These are phyloP conservation scores for Hemaris fuciformis DNA, from an alignment of 2,888 invertebrate species.

Conservation along the genomic window DNA sequence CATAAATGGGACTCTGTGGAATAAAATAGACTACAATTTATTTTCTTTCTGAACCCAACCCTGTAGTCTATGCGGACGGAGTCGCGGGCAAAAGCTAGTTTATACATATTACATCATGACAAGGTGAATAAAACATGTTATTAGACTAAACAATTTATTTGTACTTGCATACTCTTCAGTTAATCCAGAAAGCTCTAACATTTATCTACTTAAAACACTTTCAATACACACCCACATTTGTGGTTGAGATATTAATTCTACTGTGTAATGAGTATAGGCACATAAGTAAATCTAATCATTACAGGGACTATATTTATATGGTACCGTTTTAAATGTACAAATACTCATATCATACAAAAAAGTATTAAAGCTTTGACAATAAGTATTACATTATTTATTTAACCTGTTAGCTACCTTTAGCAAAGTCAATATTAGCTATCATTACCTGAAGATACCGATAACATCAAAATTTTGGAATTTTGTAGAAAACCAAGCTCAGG, in stretches of 20 bases:
- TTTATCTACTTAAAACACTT: constrained; percentile 3
- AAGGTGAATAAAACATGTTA: background rate
- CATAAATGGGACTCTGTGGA: too few relatives aligned
- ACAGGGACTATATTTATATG: background rate
- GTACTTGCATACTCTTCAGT: constrained; percentile 5
- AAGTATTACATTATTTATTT: background rate
- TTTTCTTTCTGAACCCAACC: too few relatives aligned
- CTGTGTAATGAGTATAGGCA: background rate
- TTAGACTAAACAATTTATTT: background rate
- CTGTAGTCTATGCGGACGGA: too few relatives aligned
- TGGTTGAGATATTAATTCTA: background rate
- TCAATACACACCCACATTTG: background rate
- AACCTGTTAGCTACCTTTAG: background rate
- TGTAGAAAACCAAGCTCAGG: background rate
- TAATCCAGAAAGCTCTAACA: constrained; percentile 5
- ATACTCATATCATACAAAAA: background rate
- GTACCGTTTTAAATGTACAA: background rate
- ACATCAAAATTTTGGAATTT: background rate
- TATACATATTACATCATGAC: too few relatives aligned
- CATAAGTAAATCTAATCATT: background rate
- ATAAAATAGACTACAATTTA: too few relatives aligned
- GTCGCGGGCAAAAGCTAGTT: too few relatives aligned
- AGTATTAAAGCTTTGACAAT: constrained; percentile 1
- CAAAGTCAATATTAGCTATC: background rate
- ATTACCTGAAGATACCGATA: background rate